A percentile compares a stretch with the other conserved stretches of the same genome.
These are phyloP conservation scores for Brachirus orientalis DNA, from an alignment of 2,113 vertebrate genomes.

Conservation along the genomic window DNA sequence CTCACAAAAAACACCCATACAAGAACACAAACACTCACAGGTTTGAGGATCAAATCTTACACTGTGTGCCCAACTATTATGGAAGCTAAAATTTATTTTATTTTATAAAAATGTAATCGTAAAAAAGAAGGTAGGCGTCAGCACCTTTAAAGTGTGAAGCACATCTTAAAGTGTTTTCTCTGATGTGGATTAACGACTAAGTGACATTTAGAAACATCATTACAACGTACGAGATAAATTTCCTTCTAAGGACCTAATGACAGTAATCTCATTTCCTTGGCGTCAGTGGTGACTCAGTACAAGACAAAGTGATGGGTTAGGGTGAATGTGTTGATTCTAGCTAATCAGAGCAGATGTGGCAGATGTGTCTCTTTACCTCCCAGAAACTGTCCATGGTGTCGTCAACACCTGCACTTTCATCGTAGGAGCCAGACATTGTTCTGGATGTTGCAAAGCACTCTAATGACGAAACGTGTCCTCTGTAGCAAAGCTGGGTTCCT, in stretches of 20 bases:
- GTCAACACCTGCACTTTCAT: constrained; percentile 88
- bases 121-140: too few species aligned
- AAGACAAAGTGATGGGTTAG: neutral
- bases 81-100: too few species aligned
- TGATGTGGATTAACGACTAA: neutral
- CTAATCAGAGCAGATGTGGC: neutral
- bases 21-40: too few species aligned
- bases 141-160: neutral
- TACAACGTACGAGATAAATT: neutral
- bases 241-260: neutral
- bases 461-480: constrained; percentile 74
- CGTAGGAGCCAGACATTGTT: constrained; percentile 96
- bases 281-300: constrained; percentile 1
- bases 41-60: too few species aligned
- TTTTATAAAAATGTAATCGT: too few species aligned
- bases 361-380: constrained; percentile 86
- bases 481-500: constrained; percentile 77
- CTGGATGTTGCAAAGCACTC: constrained; percentile 69
- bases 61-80: too few species aligned
- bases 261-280: neutral
- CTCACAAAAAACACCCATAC: too few species aligned
- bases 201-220: neutral
- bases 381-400: constrained; percentile 98
- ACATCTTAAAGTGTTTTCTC: neutral
- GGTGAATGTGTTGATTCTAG: too few species aligned